Evolutionary conservation across 2,113 vertebrate species (phyloP).

Genomic region (Paradoxurus hermaphroditus): DNA sequence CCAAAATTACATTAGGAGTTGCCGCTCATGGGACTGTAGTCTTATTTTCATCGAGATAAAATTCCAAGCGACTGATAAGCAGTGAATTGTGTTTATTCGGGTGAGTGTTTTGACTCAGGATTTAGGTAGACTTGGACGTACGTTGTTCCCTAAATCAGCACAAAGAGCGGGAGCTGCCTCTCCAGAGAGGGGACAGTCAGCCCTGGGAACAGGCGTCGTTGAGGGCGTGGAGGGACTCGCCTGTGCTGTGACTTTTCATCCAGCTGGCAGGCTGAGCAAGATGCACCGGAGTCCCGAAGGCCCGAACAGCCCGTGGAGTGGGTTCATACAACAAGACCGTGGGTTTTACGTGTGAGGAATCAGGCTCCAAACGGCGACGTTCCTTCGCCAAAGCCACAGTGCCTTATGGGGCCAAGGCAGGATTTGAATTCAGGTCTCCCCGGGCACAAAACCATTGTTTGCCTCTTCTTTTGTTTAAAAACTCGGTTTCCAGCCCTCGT

Average conservation of each 20-base stretch:
- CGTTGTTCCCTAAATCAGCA: background rate
- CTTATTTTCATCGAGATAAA: slow-evolving; percentile 38
- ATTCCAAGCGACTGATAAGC: slow-evolving; percentile 17
- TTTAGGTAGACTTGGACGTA: background rate
- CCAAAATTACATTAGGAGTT: background rate
- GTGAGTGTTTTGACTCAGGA: background rate
- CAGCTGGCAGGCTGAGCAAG: background rate
- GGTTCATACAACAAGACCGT: background rate
- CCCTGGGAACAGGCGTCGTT: background rate
- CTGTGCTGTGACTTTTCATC: background rate
- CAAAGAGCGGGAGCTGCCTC: background rate
- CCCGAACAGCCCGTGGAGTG: background rate
- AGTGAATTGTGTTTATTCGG: background rate
- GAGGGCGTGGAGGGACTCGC: background rate
- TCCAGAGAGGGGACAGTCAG: background rate
- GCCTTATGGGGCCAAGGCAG: background rate
- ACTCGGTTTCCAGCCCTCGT: background rate
- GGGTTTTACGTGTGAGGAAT: background rate
- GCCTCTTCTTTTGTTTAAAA: background rate
- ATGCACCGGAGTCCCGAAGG: background rate
- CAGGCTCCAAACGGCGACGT: background rate
- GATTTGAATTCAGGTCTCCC: background rate
- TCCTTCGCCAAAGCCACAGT: background rate
- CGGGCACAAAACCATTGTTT: background rate
- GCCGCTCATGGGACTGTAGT: background rate